Percentiles rank a stretch among this genome's conserved stretches.
These are phyloP conservation scores for Microcebus jonahi DNA, from an alignment of 2,113 vertebrate genomes.

Conservation along the genomic window DNA sequence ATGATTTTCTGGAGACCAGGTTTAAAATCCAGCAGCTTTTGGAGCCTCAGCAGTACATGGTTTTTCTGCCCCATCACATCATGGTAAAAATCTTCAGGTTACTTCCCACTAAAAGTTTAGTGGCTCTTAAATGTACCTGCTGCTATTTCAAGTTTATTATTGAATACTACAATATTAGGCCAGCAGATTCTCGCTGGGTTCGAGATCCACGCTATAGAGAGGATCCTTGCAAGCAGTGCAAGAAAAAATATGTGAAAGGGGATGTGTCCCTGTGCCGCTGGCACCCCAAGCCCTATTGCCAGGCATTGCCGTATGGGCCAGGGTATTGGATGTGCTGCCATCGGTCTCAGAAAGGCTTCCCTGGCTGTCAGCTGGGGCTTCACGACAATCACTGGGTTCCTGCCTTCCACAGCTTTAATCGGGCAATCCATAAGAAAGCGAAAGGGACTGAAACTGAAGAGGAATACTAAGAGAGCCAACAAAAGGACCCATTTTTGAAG, in stretches of 20 bases:
- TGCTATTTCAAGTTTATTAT: slow-evolving; percentile 95
- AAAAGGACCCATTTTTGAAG: neutral
- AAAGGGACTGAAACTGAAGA: slow-evolving; percentile 85
- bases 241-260: slow-evolving; percentile 92
- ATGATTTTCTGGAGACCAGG: slow-evolving; percentile 93
- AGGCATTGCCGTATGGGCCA: slow-evolving; percentile 94
- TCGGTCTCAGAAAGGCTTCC: slow-evolving; percentile 90
- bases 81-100: slow-evolving; percentile 92
- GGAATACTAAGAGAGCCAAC: slow-evolving; percentile 80
- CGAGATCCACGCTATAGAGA: slow-evolving; percentile 95
- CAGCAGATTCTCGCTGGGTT: slow-evolving; percentile 96
- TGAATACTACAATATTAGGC: slow-evolving; percentile 93
- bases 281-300: slow-evolving; percentile 98
- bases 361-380: slow-evolving; percentile 95
- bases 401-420: slow-evolving; percentile 93
- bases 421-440: slow-evolving; percentile 89
- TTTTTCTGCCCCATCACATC: slow-evolving; percentile 94
- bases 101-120: slow-evolving; percentile 93
- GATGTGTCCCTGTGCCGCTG: slow-evolving; percentile 96
- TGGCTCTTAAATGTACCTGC: slow-evolving; percentile 95
- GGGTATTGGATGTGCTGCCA: slow-evolving; percentile 99
- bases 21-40: slow-evolving; percentile 95
- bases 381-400: slow-evolving; percentile 99
- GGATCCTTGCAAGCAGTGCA: slow-evolving; percentile 98
- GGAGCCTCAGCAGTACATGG: slow-evolving; percentile 94